Evolutionary conservation across 2,888 invertebrate genomes (phyloP), one percentile per base, ranked within the genome.

Genomic region (Crossocerus cetratus): DNA sequence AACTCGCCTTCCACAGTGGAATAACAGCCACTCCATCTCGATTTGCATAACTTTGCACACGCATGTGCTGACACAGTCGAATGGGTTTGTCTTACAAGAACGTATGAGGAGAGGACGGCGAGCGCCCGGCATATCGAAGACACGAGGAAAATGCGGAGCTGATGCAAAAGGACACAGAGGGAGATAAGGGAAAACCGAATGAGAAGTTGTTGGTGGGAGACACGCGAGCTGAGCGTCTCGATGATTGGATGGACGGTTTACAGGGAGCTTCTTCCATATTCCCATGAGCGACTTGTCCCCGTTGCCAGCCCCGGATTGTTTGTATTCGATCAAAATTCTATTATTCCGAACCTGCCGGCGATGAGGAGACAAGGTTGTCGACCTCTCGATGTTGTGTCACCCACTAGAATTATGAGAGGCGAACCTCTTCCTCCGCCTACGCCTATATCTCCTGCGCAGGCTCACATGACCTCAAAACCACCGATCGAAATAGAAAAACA

Each of bases 321-420:
- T 82, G 80, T 82, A 77, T 82, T 82, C 82, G 82, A 82, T 82
- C 82, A 82, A 82, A 82, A 82, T 82, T 82, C 82, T 82, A 82
- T 82, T 82, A 82, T 80, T 82, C 82, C 76, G 77, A 82, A 82
- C 80, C 74, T 82, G 73, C 69, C 57, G 59, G 69, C 72, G 68
- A 73, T 74, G 73, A 77, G 68, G 69, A 74, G 63, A 66, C 71
- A 68, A 53, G 70, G 68, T 49, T 60, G 65, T 72, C 65, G 77
- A 72, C 71, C 66, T 66, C 55, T 67, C 69, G 70, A 63, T 73
- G 67, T 72, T 73, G 59, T 62, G 76, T 66, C 68, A 54, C 57
- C 8, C 32, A 32, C 32, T 32, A 32, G 32, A 32, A 32, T 32
- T 32, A 32, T 32, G 32, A 32, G 8, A 32, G 11, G 32, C 5